Evolutionary conservation across 2,888 invertebrate genomes (phyloP).

Genomic region (Cryptocephalus moraei): DNA sequence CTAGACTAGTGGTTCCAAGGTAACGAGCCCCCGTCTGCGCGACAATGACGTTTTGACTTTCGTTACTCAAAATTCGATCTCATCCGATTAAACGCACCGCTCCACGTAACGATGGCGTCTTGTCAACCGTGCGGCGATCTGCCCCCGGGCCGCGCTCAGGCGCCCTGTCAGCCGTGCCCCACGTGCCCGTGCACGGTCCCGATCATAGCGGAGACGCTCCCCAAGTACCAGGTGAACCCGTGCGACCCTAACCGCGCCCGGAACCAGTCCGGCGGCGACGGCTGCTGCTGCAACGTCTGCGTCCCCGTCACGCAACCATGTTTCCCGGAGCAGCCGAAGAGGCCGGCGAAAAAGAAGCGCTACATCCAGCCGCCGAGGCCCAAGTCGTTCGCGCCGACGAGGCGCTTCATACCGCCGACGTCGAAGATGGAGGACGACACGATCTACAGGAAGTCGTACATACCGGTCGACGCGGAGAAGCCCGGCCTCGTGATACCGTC

Average conservation of each 20-base stretch:
- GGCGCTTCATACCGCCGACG: conserved; percentile 47
- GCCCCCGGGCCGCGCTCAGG: conserved; percentile 5
- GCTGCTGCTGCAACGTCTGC: conserved; percentile 22
- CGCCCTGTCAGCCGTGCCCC: conserved; percentile 14
- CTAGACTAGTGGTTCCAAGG: too few species aligned
- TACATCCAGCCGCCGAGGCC: conserved; percentile 48
- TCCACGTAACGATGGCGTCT: conserved; percentile 17
- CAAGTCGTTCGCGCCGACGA: conserved; percentile 46
- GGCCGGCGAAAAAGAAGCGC: conserved; percentile 25
- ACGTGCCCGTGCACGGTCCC: conserved; percentile 20
- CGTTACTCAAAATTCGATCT: too few species aligned
- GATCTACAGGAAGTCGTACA: conserved; percentile 55
- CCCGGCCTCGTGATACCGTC: conserved; percentile 31
- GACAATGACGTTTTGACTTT: too few species aligned
- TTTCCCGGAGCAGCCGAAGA: conserved; percentile 17
- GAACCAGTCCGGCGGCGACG: conserved; percentile 4
- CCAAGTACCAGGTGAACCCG: conserved; percentile 25
- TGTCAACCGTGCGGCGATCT: conserved; percentile 23
- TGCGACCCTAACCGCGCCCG: conserved; percentile 17
- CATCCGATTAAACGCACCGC: not conserved
- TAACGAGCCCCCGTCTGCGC: too few species aligned
- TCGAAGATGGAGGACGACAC: conserved; percentile 51
- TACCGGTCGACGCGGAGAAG: conserved; percentile 39
- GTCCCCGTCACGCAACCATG: conserved; percentile 21
- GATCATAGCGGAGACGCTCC: conserved; percentile 22